Conservation (phyloP, 2,113 vertebrate genomes). For the Petromus typicus region DNA sequence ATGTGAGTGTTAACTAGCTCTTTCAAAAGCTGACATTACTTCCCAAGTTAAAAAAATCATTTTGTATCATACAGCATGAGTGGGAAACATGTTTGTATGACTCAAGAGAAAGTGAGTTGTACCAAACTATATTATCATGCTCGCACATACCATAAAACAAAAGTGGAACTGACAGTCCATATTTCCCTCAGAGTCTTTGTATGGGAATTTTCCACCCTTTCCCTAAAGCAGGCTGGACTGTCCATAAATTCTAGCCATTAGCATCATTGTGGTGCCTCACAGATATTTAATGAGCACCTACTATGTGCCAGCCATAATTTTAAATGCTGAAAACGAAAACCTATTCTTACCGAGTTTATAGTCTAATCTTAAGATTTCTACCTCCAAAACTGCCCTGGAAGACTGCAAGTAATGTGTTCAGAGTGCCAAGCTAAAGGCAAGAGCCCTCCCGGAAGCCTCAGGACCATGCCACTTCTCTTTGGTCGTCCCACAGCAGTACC, state of each 20-base stretch:
- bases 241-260: neutral
- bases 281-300: neutral
- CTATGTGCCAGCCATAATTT: neutral
- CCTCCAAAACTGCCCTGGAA: neutral
- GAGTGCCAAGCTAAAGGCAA: neutral
- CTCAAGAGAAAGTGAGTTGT: neutral
- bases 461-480: neutral
- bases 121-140: neutral
- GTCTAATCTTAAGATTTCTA: neutral
- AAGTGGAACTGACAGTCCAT: neutral
- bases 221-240: neutral
- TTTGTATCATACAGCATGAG: neutral
- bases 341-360: neutral
- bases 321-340: neutral
- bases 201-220: neutral
- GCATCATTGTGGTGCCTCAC: neutral
- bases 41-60: neutral
- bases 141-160: neutral
- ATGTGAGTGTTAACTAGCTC: constrained; percentile 38
- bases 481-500: neutral
- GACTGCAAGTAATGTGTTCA: neutral
- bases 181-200: neutral
- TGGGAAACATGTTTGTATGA: neutral
- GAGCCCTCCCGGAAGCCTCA: neutral
- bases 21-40: constrained; percentile 34